Base-by-base conservation (phyloP, 2,797 vertebrate species). In the Pitangus sulphuratus region DNA sequence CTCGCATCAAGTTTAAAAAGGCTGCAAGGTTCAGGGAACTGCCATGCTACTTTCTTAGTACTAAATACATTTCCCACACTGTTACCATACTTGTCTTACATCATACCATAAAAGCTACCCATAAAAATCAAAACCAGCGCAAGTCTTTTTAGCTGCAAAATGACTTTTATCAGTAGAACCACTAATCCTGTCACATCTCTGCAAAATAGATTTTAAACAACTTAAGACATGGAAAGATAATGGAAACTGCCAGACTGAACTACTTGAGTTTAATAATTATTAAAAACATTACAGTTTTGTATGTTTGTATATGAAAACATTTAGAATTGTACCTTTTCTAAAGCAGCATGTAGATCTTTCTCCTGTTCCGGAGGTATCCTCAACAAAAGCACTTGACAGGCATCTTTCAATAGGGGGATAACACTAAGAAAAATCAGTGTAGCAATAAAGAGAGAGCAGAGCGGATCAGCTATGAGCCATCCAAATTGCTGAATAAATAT, bases 401-500 rank as follows among this genome's bases (percentile, higher is more conserved):
- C 98, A 44, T 99, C 99, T 97, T 99, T 99, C 96, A 99, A 79
- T 66, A 99, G 98, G 76, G 99, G 99, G 76, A 99, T 98, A 97
- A 99, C 99, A 80, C 99, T 99, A 94, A 99, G 99, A 92, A 99
- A 99, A 97, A 99, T 99, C 93, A 99, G 97, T 9, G 98, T 97
- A 92, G 99, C 98, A 92, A 99, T 99, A 96, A 99, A 99, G 84
- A 99, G 98, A 53, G 99, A 99, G 97, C 99, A 99, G 79, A 99
- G 99, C 0, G 99, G 99, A 96, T 99, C 99, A 4, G 99, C 99
- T 51, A 99, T 99, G 86, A 99, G 97, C 99, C 99, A 99, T 91
- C 99, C 99, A 83, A 99, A 99, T 96, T 99, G 99, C 25, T 99
- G 98, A 97, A 99, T 99, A 89, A 99, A 98, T 97, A 99, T 94